phyloP scores from a whole-genome alignment of 2,797 vertebrate genomes.

The Anisognathus igniventris region DNA sequence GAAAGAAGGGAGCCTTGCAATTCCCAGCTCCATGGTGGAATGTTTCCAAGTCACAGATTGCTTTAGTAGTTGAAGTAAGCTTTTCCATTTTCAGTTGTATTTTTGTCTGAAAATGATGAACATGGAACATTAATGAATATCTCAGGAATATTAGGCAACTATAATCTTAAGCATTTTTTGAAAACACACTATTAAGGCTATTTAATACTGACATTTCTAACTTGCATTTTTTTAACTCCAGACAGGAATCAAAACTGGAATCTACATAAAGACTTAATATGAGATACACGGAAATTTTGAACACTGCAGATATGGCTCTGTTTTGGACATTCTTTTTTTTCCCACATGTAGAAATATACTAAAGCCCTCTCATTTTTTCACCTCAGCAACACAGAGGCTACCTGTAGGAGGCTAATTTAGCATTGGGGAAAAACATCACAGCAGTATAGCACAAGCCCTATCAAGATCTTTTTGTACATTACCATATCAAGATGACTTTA shows the following conservation, averaged over 20 bases:
- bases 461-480: not conserved
- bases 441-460: not conserved
- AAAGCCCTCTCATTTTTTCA: not conserved
- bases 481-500: not conserved
- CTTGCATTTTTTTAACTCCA: not conserved
- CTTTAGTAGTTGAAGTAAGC: conserved; percentile 80
- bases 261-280: not conserved
- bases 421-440: not conserved
- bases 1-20: conserved; percentile 76
- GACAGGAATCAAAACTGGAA: not conserved
- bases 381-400: not conserved
- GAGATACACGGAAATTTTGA: not conserved
- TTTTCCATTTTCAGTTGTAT: conserved; percentile 89
- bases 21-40: conserved; percentile 76
- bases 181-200: not conserved
- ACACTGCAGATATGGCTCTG: not conserved
- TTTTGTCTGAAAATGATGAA: conserved; percentile 72
- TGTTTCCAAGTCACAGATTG: conserved; percentile 84
- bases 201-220: not conserved
- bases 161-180: not conserved
- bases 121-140: not conserved
- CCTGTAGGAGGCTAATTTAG: not conserved
- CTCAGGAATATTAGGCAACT: not conserved
- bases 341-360: not conserved
- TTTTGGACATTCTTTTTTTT: not conserved